Evolutionary conservation across 2,888 invertebrate species (phyloP).

Genomic region (Orthosia gracilis): DNA sequence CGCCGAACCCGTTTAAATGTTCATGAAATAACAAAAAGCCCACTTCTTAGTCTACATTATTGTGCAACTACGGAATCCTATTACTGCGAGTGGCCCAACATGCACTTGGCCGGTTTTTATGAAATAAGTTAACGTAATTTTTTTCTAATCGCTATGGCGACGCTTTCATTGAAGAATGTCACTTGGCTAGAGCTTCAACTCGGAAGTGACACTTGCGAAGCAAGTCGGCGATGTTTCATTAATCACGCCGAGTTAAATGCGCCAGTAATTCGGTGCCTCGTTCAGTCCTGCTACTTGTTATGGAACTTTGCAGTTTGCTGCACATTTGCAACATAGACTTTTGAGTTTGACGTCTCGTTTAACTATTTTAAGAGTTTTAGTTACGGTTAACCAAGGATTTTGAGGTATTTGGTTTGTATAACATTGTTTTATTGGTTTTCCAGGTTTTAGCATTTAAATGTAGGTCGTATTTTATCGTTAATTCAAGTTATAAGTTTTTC

Average conservation of each 20-base stretch:
- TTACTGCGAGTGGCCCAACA: too few species aligned
- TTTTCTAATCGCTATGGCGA: too few species aligned
- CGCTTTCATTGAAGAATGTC: too few species aligned
- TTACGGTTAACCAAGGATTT: constrained; percentile 4
- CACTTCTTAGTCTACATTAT: too few species aligned
- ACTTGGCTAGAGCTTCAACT: too few species aligned
- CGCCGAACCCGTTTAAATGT: too few species aligned
- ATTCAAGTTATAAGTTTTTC: too few species aligned
- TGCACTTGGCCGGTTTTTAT: too few species aligned
- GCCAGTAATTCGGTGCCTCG: constrained; percentile 69
- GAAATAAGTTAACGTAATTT: too few species aligned
- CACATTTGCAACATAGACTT: constrained; percentile 62
- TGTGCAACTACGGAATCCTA: too few species aligned
- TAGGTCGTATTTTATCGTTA: not conserved
- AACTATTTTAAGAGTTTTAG: constrained; percentile 27
- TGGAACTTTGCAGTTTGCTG: constrained; percentile 61
- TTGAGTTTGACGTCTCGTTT: constrained; percentile 53
- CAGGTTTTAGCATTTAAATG: too few species aligned
- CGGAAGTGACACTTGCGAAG: constrained; percentile 9
- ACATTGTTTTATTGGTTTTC: not conserved
- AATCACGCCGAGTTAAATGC: constrained; percentile 72
- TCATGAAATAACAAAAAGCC: too few species aligned
- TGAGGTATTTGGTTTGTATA: not conserved
- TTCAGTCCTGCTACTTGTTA: constrained; percentile 49
- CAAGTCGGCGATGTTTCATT: constrained; percentile 70